A percentile compares a stretch with the other conserved stretches of the same genome.
Conservation (phyloP, 2,797 vertebrate species). For the Leptodactylus fallax region DNA sequence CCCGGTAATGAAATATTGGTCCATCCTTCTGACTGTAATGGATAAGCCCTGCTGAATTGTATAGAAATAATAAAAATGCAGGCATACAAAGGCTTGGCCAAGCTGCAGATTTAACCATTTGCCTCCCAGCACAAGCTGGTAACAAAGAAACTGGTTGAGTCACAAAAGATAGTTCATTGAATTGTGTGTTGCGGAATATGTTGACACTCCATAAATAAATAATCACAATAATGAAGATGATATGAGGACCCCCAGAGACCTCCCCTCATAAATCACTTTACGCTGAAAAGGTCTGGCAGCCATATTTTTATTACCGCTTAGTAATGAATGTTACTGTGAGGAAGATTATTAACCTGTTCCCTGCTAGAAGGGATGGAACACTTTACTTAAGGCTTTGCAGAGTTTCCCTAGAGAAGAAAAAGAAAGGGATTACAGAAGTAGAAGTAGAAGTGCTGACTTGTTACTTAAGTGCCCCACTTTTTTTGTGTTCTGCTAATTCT, state of each 20-base stretch:
- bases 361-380: background rate
- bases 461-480: background rate
- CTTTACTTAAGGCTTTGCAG: too few species aligned
- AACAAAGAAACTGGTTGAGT: constrained; percentile 40
- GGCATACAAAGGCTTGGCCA: constrained; percentile 31
- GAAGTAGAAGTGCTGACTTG: background rate
- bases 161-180: background rate
- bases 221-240: constrained; percentile 15
- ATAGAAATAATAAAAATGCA: background rate
- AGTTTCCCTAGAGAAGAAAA: background rate
- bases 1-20: background rate
- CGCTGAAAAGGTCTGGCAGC: constrained; percentile 1
- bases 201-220: constrained; percentile 16
- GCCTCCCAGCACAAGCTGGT: background rate
- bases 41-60: background rate
- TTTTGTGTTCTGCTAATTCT: background rate
- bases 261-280: constrained; percentile 12
- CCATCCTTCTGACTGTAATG: background rate
- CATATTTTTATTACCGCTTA: background rate
- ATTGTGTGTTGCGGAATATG: background rate
- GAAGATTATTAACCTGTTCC: constrained; percentile 4
- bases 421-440: background rate
- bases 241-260: constrained; percentile 18
- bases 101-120: constrained; percentile 25
- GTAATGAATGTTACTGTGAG: background rate